phyloP scores from a whole-genome alignment of 2,888 invertebrate genomes.

The Coleophora flavipennella region DNA sequence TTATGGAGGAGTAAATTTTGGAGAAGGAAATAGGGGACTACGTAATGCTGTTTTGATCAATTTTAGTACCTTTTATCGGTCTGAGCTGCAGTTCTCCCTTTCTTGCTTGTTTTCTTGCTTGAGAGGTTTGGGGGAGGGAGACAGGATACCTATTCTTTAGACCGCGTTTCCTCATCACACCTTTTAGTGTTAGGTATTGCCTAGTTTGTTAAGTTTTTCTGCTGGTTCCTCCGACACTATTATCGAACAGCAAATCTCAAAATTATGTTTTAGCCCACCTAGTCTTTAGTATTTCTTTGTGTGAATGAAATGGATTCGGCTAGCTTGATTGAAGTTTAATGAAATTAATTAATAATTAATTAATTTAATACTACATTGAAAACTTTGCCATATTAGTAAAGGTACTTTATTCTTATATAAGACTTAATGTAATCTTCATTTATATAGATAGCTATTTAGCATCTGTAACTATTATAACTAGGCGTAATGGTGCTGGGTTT shows the following conservation, averaged over 20 bases:
- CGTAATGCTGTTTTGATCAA: too few relatives aligned
- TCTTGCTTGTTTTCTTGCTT: too few relatives aligned
- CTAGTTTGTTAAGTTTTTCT: slow-evolving; percentile 19
- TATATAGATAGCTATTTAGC: slow-evolving; percentile 46
- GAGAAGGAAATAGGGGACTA: too few relatives aligned
- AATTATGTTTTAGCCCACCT: slow-evolving; percentile 64
- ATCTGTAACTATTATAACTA: slow-evolving; percentile 65
- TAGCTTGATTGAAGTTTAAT: slow-evolving; percentile 45
- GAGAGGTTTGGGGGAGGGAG: too few relatives aligned
- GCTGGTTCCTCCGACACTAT: slow-evolving; percentile 13
- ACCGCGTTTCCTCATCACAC: too few relatives aligned
- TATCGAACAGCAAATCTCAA: slow-evolving; percentile 33
- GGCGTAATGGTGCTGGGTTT: slow-evolving; percentile 69
- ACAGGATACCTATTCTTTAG: too few relatives aligned
- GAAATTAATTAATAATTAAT: slow-evolving; percentile 51
- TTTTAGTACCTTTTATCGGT: too few relatives aligned
- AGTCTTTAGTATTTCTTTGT: slow-evolving; percentile 53
- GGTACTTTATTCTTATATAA: slow-evolving; percentile 64
- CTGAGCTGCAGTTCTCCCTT: too few relatives aligned
- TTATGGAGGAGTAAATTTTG: too few relatives aligned
- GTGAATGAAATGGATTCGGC: slow-evolving; percentile 47
- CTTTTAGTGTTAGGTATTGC: too few relatives aligned
- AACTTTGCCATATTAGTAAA: slow-evolving; percentile 73
- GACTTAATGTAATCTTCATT: slow-evolving; percentile 59
- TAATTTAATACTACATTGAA: slow-evolving; percentile 68